Conservation (phyloP, 2,797 vertebrate species). For the Lophotriccus pileatus region DNA sequence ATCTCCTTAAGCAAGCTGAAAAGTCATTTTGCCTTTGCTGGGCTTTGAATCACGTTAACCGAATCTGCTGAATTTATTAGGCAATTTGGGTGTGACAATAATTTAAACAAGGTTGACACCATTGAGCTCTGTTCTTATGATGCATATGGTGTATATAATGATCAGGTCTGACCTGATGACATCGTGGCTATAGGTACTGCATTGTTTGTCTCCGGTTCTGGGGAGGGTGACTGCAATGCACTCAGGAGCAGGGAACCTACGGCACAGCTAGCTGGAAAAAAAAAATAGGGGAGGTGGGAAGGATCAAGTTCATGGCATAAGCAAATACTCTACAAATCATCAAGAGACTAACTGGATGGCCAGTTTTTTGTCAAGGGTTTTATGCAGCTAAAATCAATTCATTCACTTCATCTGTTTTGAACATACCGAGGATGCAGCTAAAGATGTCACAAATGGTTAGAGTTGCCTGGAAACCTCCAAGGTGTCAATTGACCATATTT, state of each 20-base stretch:
- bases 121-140: not conserved
- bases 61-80: not conserved
- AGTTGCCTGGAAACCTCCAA: slow-evolving; percentile 78
- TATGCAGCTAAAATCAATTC: slow-evolving; percentile 81
- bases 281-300: slow-evolving; percentile 31
- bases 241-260: not conserved
- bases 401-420: slow-evolving; percentile 76
- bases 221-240: not conserved
- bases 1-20: not conserved
- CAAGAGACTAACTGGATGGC: slow-evolving; percentile 73
- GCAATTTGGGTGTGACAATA: not conserved
- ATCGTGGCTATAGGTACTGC: not conserved
- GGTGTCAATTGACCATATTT: slow-evolving; percentile 83
- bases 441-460: slow-evolving; percentile 87
- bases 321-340: slow-evolving; percentile 70
- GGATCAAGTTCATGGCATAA: slow-evolving; percentile 64
- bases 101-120: not conserved
- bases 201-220: not conserved
- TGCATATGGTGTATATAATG: not conserved
- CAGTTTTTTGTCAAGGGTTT: slow-evolving; percentile 75
- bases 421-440: slow-evolving; percentile 58
- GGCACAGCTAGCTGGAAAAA: slow-evolving; percentile 46
- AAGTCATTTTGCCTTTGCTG: not conserved
- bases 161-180: not conserved
- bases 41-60: not conserved